Percentiles rank a stretch among this genome's conserved stretches.
These are phyloP conservation scores for Oryzias dopingdopingensis DNA, from an alignment of 2,797 vertebrate species.

Conservation along the genomic window DNA sequence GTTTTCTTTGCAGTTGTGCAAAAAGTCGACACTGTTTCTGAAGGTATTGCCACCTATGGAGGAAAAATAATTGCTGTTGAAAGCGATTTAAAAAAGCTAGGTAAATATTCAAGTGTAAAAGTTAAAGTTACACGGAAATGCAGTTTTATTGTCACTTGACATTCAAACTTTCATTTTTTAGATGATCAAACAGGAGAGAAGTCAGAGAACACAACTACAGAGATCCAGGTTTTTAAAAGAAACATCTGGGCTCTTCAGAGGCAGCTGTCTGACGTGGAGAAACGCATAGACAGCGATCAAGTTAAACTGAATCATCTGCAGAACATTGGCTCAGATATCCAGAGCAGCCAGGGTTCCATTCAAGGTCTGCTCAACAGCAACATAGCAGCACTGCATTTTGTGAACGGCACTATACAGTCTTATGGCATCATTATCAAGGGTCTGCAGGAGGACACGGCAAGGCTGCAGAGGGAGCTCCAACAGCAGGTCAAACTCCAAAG, in stretches of 20 bases:
- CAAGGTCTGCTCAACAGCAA: slow-evolving; percentile 85
- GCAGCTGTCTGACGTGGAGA: slow-evolving; percentile 86
- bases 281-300: slow-evolving; percentile 86
- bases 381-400: slow-evolving; percentile 81
- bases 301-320: slow-evolving; percentile 87
- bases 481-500: slow-evolving; percentile 85
- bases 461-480: slow-evolving; percentile 87
- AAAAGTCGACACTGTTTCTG: slow-evolving; percentile 92
- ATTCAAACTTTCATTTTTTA: slow-evolving; percentile 41
- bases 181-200: slow-evolving; percentile 90
- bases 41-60: slow-evolving; percentile 88
- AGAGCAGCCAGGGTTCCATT: slow-evolving; percentile 85
- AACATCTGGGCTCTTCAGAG: slow-evolving; percentile 87
- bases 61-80: slow-evolving; percentile 91
- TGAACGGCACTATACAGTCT: slow-evolving; percentile 88
- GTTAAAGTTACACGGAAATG: slow-evolving; percentile 2
- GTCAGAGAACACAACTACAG: slow-evolving; percentile 87
- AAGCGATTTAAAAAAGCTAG: slow-evolving; percentile 88
- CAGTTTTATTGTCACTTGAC: not conserved
- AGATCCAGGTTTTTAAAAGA: slow-evolving; percentile 89
- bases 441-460: slow-evolving; percentile 85
- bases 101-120: slow-evolving; percentile 61
- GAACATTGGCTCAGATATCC: slow-evolving; percentile 80
- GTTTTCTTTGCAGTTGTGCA: slow-evolving; percentile 86
- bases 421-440: slow-evolving; percentile 82